Evolutionary conservation across 2,797 vertebrate genomes (phyloP).

Genomic region (Muraenolepis orangiensis): DNA sequence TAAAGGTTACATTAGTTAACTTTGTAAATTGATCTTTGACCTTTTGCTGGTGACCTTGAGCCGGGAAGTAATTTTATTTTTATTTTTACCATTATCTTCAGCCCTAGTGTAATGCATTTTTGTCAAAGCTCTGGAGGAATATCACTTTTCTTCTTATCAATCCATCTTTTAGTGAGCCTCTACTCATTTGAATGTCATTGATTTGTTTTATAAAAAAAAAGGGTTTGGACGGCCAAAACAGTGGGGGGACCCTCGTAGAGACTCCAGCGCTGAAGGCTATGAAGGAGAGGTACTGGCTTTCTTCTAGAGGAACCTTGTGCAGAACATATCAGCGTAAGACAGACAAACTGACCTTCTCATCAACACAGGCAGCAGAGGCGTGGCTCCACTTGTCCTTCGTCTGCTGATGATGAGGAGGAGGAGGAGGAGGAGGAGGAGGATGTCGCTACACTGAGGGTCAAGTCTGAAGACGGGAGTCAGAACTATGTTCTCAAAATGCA

Average conservation of each 20-base stretch:
- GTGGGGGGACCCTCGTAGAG: constrained; percentile 63
- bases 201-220: constrained; percentile 46
- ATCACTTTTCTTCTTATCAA: background rate
- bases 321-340: background rate
- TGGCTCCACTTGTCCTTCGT: background rate
- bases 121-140: background rate
- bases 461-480: constrained; percentile 80
- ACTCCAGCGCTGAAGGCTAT: constrained; percentile 61
- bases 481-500: constrained; percentile 79
- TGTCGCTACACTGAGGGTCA: constrained; percentile 76
- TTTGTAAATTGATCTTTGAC: background rate
- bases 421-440: background rate
- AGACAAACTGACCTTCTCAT: background rate
- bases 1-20: background rate
- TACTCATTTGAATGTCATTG: background rate
- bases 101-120: background rate
- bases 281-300: constrained; percentile 63
- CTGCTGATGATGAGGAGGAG: background rate
- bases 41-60: background rate
- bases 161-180: background rate
- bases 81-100: too few relatives aligned
- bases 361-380: background rate
- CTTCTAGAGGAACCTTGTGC: background rate
- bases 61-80: background rate
- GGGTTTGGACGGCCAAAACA: constrained; percentile 45